These are phyloP conservation scores for Harmothoe impar DNA, from an alignment of 2,888 invertebrate genomes.

Conservation along the genomic window DNA sequence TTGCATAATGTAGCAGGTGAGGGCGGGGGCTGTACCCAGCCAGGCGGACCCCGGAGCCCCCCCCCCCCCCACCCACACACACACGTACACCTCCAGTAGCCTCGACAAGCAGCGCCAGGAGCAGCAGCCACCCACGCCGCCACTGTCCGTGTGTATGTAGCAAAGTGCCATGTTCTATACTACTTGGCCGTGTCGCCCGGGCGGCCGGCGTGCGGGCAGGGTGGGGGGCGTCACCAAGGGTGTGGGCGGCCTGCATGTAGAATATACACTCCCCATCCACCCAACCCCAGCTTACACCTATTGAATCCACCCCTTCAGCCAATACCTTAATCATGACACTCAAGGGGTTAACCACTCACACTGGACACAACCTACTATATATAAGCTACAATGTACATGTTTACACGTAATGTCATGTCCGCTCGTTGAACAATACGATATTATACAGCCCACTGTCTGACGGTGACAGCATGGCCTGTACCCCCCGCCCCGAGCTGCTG, in stretches of 20 bases:
- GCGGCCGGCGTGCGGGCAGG: not conserved
- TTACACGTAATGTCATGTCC: no score
- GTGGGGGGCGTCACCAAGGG: not conserved
- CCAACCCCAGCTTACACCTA: not conserved
- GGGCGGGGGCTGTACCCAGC: conserved; percentile 34
- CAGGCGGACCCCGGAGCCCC: conserved; percentile 8
- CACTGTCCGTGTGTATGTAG: conserved; percentile 9
- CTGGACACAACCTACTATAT: not conserved
- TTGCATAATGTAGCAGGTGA: conserved; percentile 54
- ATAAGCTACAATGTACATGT: not conserved
- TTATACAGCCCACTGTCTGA: no score
- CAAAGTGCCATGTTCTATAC: conserved; percentile 35
- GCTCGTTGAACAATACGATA: no score
- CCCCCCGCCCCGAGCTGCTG: no score
- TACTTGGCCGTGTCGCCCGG: not conserved
- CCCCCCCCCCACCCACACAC: not conserved
- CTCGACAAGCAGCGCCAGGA: conserved; percentile 13
- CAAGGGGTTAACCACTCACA: not conserved
- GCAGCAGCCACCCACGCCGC: conserved; percentile 10
- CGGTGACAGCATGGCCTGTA: no score
- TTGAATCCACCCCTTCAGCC: not conserved
- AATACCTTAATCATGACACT: not conserved
- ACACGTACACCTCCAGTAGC: not conserved
- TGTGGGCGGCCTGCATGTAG: not conserved
- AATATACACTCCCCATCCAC: conserved; percentile 2